phyloP scores from a whole-genome alignment of 2,797 vertebrate species.

The Anguilla anguilla region DNA sequence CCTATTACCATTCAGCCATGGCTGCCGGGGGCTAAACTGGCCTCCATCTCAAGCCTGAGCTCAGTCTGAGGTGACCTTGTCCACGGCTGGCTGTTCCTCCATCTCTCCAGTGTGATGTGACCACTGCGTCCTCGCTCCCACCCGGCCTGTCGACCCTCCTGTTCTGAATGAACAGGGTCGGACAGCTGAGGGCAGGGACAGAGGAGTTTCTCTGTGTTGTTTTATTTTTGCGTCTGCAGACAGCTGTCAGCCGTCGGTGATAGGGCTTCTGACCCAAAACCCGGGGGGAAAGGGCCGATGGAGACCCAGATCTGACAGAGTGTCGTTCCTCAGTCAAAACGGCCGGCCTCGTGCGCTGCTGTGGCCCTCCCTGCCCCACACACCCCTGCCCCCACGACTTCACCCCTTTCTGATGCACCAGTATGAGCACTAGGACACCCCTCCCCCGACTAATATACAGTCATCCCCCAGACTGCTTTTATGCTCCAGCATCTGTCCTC shows the following conservation, averaged over 20 bases:
- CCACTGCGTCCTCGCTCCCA: constrained; percentile 59
- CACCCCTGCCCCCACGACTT: constrained; percentile 46
- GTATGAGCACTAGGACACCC: not conserved
- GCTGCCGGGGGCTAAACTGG: not conserved
- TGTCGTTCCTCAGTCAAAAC: constrained; percentile 58
- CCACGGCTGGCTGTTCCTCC: not conserved
- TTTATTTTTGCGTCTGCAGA: constrained; percentile 63
- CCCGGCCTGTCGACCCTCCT: constrained; percentile 60
- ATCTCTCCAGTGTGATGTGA: not conserved
- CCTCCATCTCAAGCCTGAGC: not conserved
- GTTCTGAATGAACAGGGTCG: constrained; percentile 71
- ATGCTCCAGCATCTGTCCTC: not conserved
- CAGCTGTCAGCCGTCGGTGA: constrained; percentile 59
- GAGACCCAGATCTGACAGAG: constrained; percentile 61
- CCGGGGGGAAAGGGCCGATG: constrained; percentile 48
- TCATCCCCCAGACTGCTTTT: not conserved
- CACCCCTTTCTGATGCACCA: constrained; percentile 28
- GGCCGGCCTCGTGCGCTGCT: constrained; percentile 35
- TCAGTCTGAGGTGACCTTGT: not conserved
- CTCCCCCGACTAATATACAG: not conserved
- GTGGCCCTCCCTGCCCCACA: too few species aligned
- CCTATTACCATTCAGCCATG: not conserved
- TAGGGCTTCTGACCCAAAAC: constrained; percentile 57
- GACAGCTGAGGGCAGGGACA: constrained; percentile 43
- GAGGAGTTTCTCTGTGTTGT: constrained; percentile 40